Evolutionary conservation across 2,113 vertebrate species (phyloP).

Genomic region (Nyctereutes procyonoides): DNA sequence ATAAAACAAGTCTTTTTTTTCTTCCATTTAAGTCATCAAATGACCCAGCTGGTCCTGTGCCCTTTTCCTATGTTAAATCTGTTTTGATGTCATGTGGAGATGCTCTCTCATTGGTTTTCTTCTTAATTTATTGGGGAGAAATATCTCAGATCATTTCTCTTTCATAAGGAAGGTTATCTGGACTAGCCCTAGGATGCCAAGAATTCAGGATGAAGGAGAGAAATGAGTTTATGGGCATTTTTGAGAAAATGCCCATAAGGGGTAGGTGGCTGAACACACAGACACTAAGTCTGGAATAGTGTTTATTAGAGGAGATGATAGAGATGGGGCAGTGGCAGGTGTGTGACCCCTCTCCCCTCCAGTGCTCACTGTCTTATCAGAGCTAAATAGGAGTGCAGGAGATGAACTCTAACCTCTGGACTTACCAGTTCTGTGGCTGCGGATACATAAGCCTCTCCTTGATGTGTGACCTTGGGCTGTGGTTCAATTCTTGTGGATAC

Average conservation of each 20-base stretch:
- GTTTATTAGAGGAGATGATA: neutral
- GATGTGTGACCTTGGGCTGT: neutral
- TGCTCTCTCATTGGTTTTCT: neutral
- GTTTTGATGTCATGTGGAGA: neutral
- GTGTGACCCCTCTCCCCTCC: neutral
- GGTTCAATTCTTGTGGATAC: neutral
- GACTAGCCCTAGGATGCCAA: neutral
- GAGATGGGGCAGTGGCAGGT: neutral
- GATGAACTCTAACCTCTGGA: neutral
- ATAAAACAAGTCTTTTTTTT: neutral
- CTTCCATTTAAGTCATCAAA: neutral
- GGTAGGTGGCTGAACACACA: neutral
- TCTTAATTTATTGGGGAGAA: neutral
- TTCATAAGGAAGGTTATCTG: neutral
- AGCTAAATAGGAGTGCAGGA: neutral
- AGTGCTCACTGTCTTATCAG: neutral
- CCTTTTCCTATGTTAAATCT: neutral
- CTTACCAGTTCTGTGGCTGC: neutral
- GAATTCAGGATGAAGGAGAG: neutral
- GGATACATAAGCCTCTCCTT: neutral
- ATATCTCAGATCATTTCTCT: neutral
- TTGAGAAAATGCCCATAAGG: neutral
- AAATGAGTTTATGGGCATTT: neutral
- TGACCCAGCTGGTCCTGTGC: neutral
- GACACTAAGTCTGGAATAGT: neutral